Evolutionary conservation across 1,140 invertebrate species (phyloP), one percentile per base, ranked within the genome.

Genomic region (Diachasmimorpha longicaudata): DNA sequence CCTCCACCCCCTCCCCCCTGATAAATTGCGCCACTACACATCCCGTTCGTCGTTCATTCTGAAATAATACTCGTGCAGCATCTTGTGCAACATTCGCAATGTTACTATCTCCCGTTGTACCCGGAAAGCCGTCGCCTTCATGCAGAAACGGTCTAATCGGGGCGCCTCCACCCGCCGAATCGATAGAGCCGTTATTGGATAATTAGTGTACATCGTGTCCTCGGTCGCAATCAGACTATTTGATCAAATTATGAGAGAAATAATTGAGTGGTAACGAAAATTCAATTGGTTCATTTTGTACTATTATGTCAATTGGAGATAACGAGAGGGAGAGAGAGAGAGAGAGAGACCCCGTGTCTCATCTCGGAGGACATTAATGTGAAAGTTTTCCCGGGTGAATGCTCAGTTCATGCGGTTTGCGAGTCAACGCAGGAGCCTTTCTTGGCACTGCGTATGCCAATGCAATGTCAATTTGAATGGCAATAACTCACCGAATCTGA

Each of bases 1-100:
- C 31, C 31, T 6, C 31, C 31, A 6, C 31, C 31, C 31, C 81
- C 80, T 37, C 2, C 31, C 31, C 31, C 81, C 80, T 37, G 39
- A 23, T 67, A 19, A 77, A 81, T 85, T 84, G 80, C 81, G 72
- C 79, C 79, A 42, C 44, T 52, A 71, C 58, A 71, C 44, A 44
- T 71, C 36, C 69, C n/a, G 69, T 23, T 71, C 44, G 10, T 71
- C 69, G 44, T 5, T 63, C 69, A 42, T 21, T 46, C 16, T 48
- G 44, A 48, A 42, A 44, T 71, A 44, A 39, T 42, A 39, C 39
- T 42, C 10, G 36, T 19, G 67, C 39, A 69, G 36, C 5, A 21
- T 39, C 19, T 44, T 44, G 42, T 70, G 21, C 21, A 70, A 70
- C 19, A 48, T 25, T 21, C 21, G 19, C 13, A 19, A 9, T 16